Evolutionary conservation across 2,888 invertebrate species (phyloP).

Genomic region (Gari tellinella): DNA sequence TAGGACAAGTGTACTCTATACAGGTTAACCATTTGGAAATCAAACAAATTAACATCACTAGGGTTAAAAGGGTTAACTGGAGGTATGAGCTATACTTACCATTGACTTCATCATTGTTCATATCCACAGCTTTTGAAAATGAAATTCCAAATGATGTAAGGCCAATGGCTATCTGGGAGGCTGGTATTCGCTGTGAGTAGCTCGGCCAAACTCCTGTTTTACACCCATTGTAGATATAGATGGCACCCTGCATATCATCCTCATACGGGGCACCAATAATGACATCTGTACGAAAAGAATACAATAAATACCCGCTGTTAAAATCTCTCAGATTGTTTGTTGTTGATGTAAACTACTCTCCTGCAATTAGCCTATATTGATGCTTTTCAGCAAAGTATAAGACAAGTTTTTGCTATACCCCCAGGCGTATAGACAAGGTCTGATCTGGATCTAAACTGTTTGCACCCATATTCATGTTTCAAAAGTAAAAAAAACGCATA

Average conservation of each 20-base stretch:
- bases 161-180: slow-evolving; percentile 22
- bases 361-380: too few relatives aligned
- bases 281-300: slow-evolving; percentile 46
- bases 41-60: too few relatives aligned
- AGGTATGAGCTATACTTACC: too few relatives aligned
- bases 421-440: too few relatives aligned
- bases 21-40: too few relatives aligned
- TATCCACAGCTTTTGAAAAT: slow-evolving; percentile 50
- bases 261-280: slow-evolving; percentile 66
- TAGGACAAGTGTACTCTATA: too few relatives aligned
- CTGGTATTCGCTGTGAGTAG: slow-evolving; percentile 56
- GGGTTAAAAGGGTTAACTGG: too few relatives aligned
- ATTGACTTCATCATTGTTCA: slow-evolving; percentile 56
- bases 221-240: slow-evolving; percentile 66
- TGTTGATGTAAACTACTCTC: background rate
- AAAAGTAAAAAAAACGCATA: too few relatives aligned
- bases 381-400: background rate
- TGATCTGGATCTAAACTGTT: too few relatives aligned
- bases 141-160: slow-evolving; percentile 60
- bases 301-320: too few relatives aligned
- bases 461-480: too few relatives aligned
- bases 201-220: slow-evolving; percentile 44
- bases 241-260: slow-evolving; percentile 51
- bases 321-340: background rate
- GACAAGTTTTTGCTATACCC: too few relatives aligned